Evolutionary conservation across 2,113 vertebrate genomes (phyloP).

Genomic region (Progne subis): DNA sequence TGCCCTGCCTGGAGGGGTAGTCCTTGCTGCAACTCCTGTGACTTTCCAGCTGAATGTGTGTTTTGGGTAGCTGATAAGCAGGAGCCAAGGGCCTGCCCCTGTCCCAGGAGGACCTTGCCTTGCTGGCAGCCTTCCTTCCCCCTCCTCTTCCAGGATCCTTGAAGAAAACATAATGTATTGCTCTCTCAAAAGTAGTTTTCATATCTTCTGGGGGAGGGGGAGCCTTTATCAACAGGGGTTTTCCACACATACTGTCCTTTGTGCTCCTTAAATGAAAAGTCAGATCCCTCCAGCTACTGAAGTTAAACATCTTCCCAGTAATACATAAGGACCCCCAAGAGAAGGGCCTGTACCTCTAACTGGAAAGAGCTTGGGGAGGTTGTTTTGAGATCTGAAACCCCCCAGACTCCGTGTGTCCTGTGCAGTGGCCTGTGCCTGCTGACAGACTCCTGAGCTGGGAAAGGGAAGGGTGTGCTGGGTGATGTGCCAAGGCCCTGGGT

Average conservation of each 20-base stretch:
- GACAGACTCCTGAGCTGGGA: background rate
- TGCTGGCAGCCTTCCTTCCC: background rate
- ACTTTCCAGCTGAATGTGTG: slow-evolving; percentile 36
- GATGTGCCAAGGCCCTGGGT: background rate
- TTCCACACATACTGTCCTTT: fast-evolving
- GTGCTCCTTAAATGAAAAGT: background rate
- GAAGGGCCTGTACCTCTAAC: background rate
- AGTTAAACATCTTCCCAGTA: background rate
- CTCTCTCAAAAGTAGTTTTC: background rate
- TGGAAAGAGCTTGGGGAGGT: background rate
- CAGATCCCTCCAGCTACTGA: background rate
- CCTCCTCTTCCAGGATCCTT: background rate
- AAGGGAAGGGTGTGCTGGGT: background rate
- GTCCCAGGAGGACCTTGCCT: slow-evolving; percentile 35
- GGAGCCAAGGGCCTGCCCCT: slow-evolving; percentile 27
- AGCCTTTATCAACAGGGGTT: background rate
- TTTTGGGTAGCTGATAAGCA: slow-evolving; percentile 56
- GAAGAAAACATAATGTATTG: background rate
- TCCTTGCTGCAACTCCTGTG: background rate
- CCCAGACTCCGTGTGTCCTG: background rate
- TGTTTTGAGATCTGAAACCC: background rate
- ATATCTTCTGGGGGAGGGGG: background rate
- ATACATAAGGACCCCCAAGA: background rate
- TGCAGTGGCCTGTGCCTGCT: background rate
- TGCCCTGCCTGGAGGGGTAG: background rate